phyloP scores from a whole-genome alignment of 2,888 invertebrate species.

The Stenurella melanura region DNA sequence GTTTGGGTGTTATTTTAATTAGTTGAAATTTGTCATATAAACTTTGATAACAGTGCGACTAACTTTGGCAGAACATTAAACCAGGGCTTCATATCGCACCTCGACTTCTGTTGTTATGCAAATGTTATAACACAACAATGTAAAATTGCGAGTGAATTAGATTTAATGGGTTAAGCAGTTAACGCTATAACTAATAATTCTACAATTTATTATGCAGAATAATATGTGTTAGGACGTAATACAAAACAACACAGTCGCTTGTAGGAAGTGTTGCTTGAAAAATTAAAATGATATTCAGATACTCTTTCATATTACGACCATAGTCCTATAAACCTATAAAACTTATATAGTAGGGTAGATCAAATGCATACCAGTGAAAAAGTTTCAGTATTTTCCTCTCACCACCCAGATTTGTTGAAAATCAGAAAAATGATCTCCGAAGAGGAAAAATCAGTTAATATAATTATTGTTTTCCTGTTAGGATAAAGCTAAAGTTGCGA shows the following conservation, averaged over 20 bases:
- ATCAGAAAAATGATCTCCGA: no score
- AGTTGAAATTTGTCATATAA: conserved; percentile 3
- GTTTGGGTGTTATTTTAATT: conserved; percentile 7
- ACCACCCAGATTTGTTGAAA: no score
- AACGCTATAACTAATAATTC: neutral
- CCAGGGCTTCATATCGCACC: neutral
- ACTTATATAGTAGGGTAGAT: no score
- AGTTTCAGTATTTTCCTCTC: no score
- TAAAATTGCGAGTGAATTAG: conserved; percentile 7
- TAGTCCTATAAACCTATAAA: no score
- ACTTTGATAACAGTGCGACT: neutral
- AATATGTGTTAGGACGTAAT: neutral
- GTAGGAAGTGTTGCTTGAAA: neutral
- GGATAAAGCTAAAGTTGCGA: no score
- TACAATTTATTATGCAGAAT: conserved; percentile 7
- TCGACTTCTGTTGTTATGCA: neutral
- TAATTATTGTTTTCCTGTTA: no score
- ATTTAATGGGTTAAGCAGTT: conserved; percentile 3
- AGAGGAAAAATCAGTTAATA: no score
- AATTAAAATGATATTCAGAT: neutral
- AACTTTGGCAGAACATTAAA: conserved; percentile 7
- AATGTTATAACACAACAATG: conserved; percentile 5
- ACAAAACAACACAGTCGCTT: neutral
- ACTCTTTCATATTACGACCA: no score
- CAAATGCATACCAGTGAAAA: no score